Base-by-base conservation (phyloP, 2,113 vertebrate species). In the Madoqua kirkii region DNA sequence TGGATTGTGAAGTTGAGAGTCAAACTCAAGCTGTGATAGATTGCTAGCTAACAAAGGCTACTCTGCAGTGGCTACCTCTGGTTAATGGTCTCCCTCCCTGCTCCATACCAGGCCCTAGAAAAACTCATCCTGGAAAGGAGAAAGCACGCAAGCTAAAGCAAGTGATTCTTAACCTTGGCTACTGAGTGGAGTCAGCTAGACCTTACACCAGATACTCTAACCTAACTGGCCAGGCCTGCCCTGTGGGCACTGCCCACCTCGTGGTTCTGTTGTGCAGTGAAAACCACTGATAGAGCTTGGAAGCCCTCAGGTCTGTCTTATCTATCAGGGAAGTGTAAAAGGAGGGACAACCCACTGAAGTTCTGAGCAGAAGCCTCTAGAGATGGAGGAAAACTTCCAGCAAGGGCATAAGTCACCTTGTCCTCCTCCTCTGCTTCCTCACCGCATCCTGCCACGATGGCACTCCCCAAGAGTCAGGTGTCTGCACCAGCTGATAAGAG, bases 341-440 rank as follows among this genome's bases (percentile, higher is more conserved):
- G 45, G 21, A 43, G 50, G 12, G 23, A 15, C 29, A 60, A 17
- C 17, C 25, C 86, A 29, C 23, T 4, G 55, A 23, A 64, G 29
- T 23, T 27, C 25, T 15, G 29, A 60, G 57, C 17, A 52, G 57
- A 62, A 36, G 50, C 10, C 29, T 60, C 71, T 25, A 45, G n/a
- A 71, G 50, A 23, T 7, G 6, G n/a, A 45, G 40, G 7, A 31
- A 33, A 31, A 12, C 12, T 50, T 33, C n/a, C 7, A 7, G 40
- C 27, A 7, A n/a, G 55, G 27, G 36, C 17, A 11, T 8, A 3
- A 2, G 25, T 55, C 13, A 7, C n/a, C 10, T 25, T 0, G 2
- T 7, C 36, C 48, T 93, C 52, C 21, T 17, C 76, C 29, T 7
- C 29, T 5, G 0, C 43, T 23, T 52, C 48, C 43, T 33, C 1